phyloP scores from a whole-genome alignment of 1,140 invertebrate species.

The Drosophila persimilis region DNA sequence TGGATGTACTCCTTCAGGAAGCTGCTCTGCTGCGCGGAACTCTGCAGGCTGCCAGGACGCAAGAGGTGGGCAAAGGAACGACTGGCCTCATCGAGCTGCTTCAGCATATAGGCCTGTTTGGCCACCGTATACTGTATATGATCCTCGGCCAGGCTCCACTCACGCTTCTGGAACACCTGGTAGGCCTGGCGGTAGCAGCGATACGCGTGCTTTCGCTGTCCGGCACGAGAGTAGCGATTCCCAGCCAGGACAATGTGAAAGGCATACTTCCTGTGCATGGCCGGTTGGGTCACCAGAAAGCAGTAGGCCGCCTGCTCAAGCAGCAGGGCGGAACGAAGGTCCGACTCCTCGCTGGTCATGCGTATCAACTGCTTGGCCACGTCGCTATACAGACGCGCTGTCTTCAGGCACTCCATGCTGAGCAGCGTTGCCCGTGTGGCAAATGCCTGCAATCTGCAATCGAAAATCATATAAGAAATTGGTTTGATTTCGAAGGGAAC shows the following conservation, averaged over 20 bases:
- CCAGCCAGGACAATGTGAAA: constrained; percentile 98
- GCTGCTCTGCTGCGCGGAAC: constrained; percentile 90
- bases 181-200: constrained; percentile 96
- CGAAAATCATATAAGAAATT: background rate
- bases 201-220: constrained; percentile 94
- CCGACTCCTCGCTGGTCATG: constrained; percentile 97
- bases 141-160: constrained; percentile 96
- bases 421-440: constrained; percentile 95
- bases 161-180: constrained; percentile 89
- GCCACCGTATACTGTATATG: constrained; percentile 97
- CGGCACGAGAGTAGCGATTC: constrained; percentile 95
- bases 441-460: constrained; percentile 90
- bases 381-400: constrained; percentile 90
- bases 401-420: constrained; percentile 93
- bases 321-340: constrained; percentile 94
- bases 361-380: constrained; percentile 96
- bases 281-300: constrained; percentile 89
- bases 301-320: constrained; percentile 98
- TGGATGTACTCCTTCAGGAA: constrained; percentile 95
- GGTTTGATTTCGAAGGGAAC: too few species aligned
- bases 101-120: constrained; percentile 92
- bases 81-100: constrained; percentile 89
- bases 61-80: constrained; percentile 91
- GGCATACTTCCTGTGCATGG: constrained; percentile 96
- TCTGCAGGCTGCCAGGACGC: constrained; percentile 89